Evolutionary conservation across 2,888 invertebrate species (phyloP).

Genomic region (Alcis repandata): DNA sequence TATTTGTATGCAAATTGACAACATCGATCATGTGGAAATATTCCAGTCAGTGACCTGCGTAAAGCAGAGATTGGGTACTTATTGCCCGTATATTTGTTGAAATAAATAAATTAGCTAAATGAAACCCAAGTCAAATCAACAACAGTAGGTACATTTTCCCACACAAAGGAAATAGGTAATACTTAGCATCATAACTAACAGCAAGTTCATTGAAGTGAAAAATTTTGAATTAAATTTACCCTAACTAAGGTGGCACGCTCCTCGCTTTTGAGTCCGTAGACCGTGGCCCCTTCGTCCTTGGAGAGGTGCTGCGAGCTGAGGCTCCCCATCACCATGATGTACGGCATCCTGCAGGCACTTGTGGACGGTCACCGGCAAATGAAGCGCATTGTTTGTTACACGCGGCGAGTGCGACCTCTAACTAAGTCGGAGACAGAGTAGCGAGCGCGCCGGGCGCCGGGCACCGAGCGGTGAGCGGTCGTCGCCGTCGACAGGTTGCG

Average conservation of each 20-base stretch:
- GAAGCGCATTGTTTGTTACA: constrained; percentile 68
- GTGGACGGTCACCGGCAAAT: constrained; percentile 60
- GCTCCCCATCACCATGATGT: constrained; percentile 83
- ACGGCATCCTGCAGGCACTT: constrained; percentile 71
- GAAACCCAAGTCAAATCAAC: background rate
- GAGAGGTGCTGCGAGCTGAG: constrained; percentile 78
- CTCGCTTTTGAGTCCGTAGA: constrained; percentile 81
- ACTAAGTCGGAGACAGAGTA: constrained; percentile 45
- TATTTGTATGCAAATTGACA: background rate
- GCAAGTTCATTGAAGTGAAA: constrained; percentile 17
- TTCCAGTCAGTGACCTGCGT: background rate
- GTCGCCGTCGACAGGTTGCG: constrained; percentile 61
- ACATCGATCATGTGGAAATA: constrained; percentile 6
- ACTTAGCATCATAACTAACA: constrained; percentile 14
- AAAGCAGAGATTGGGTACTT: background rate
- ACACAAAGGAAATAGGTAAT: constrained; percentile 22
- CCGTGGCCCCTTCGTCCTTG: constrained; percentile 80
- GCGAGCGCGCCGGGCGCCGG: constrained; percentile 55
- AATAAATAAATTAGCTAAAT: too few relatives aligned
- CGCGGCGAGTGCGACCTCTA: constrained; percentile 43
- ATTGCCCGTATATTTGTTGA: too few relatives aligned
- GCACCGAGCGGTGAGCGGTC: constrained; percentile 33
- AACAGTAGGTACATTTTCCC: background rate
- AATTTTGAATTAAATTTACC: constrained; percentile 51
- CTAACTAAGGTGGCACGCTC: constrained; percentile 71